Base-by-base conservation (phyloP, 2,797 vertebrate genomes). In the Galaxias olidus region DNA sequence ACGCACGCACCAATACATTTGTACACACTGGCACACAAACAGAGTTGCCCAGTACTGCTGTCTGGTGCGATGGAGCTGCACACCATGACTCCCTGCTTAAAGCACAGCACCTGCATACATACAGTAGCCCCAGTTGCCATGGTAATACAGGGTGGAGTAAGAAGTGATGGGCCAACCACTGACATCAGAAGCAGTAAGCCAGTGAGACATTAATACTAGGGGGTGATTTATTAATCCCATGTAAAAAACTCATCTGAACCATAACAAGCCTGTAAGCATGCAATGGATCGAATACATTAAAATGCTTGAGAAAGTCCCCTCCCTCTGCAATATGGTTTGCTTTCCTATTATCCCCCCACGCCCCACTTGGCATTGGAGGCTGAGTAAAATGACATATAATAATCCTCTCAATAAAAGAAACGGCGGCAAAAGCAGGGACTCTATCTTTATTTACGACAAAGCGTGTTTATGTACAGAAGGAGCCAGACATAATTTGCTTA, bases 401-500 rank as follows among this genome's bases (percentile, higher is more conserved):
- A 75, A 84, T 82, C 60, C 69, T 63, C 63, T 55, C 59, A 56
- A 79, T 84, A 78, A 77, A 81, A 72, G 48, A 67, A 62, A 82
- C 73, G 52, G 74, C 62, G 45, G 65, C 82, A 86, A 86, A 88
- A 81, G 8, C 72, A 63, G 73, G 73, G 69, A 76, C 82, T 59
- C 75, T 61, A 76, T 83, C 85, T 84, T 30, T 85, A 80, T 90
- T 94, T 87, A 79, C 65, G 86, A 79, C 76, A 61, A 74, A 77
- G 84, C 58, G 71, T 83, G 76, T 86, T 89, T 86, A 77, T 86
- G 85, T 86, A 69, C 58, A 71, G 47, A 69, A 74, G 83, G 85
- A 87, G 80, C 82, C 53, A 60, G 73, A 83, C 77, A 73, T 92
- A 91, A 94, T 95, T 93, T 95, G 87, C 91, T 92, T 88, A 93